Evolutionary conservation across 2,113 vertebrate species (phyloP).

Genomic region (Telmatochromis brichardi): DNA sequence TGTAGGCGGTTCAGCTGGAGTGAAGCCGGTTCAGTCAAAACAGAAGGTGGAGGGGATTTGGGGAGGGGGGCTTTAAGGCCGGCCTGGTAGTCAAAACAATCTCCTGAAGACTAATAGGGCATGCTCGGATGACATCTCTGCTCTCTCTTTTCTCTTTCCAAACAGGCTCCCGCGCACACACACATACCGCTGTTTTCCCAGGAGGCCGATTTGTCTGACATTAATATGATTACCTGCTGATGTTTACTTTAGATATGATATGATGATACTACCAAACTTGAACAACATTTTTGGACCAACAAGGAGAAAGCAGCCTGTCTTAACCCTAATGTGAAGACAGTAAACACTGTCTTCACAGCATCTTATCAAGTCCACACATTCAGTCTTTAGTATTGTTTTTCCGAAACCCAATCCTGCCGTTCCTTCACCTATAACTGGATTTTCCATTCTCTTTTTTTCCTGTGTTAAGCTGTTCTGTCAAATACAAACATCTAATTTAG

Average conservation of each 20-base stretch:
- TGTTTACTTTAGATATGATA: conserved; percentile 49
- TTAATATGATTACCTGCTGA: conserved; percentile 62
- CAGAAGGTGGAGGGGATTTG: background rate
- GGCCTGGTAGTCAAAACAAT: conserved; percentile 64
- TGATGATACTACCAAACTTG: conserved; percentile 36
- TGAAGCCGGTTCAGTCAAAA: conserved; percentile 34
- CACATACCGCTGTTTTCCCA: conserved; percentile 32
- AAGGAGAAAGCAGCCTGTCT: background rate
- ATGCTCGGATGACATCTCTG: conserved; percentile 45
- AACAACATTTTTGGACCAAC: conserved; percentile 33
- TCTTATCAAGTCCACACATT: conserved; percentile 36
- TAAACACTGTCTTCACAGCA: background rate
- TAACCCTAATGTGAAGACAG: background rate
- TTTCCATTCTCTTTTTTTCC: conserved; percentile 49
- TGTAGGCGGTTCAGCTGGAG: conserved; percentile 9
- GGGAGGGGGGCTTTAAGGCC: background rate
- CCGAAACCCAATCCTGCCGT: background rate
- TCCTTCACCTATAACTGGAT: conserved; percentile 41
- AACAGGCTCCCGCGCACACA: background rate
- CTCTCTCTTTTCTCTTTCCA: conserved; percentile 12
- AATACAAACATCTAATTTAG: conserved; percentile 71
- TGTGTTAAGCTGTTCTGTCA: conserved; percentile 56
- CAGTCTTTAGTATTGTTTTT: conserved; percentile 13
- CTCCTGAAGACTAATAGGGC: conserved; percentile 51
- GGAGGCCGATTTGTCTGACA: conserved; percentile 55